Conservation (phyloP, 2,113 vertebrate genomes). For the Thalassarche chlororhynchos region DNA sequence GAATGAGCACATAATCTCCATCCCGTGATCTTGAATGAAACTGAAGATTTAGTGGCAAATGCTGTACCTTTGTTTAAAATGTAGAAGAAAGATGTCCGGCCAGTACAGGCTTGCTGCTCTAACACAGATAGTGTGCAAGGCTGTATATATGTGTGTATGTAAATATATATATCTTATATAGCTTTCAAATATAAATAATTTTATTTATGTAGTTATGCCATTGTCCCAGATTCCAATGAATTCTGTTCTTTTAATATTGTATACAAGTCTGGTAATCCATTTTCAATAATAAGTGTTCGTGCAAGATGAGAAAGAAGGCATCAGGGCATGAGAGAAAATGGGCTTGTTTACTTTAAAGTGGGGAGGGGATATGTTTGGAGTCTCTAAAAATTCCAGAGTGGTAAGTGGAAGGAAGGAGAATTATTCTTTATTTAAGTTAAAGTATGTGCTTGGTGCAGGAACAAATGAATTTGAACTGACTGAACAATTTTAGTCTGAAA, state of each 20-base stretch:
- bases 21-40: neutral
- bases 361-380: neutral
- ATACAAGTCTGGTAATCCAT: neutral
- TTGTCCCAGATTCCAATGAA: neutral
- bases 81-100: neutral
- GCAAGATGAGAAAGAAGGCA: neutral
- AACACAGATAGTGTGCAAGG: neutral
- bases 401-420: neutral
- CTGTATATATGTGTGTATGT: neutral
- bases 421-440: neutral
- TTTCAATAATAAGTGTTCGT: neutral
- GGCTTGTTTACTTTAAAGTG: neutral
- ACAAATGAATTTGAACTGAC: neutral
- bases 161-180: neutral
- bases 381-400: neutral
- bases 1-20: neutral
- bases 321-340: neutral
- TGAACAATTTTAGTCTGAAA: neutral
- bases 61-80: neutral
- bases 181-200: neutral
- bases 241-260: neutral
- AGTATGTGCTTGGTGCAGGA: neutral
- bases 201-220: neutral
- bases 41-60: neutral
- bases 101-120: neutral